Percentiles rank a stretch among this genome's conserved stretches.
Conservation (phyloP, 2,888 invertebrate species). For the Ferdinandea cuprea region DNA sequence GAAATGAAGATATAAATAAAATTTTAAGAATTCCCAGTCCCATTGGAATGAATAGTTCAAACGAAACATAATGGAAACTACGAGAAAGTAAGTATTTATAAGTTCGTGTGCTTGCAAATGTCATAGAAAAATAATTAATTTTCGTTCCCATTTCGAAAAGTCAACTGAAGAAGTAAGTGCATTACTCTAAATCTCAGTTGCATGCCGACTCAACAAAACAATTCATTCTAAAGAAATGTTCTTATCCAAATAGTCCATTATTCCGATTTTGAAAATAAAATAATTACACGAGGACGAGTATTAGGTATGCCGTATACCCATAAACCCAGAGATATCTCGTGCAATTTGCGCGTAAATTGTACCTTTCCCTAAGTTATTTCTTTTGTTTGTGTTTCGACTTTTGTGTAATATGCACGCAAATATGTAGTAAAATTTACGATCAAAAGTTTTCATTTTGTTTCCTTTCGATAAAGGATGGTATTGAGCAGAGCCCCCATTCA, state of each 20-base stretch:
- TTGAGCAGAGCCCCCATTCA: slow-evolving; percentile 7
- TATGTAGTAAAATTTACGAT: slow-evolving; percentile 14
- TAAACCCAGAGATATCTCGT: slow-evolving; percentile 36
- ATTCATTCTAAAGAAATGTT: slow-evolving; percentile 29
- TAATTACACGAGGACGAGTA: background rate
- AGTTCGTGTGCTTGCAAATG: background rate
- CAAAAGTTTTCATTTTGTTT: slow-evolving; percentile 1
- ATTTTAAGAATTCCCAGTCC: background rate
- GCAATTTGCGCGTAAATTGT: slow-evolving; percentile 38
- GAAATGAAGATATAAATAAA: background rate
- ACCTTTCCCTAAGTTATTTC: background rate
- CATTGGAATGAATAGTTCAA: slow-evolving; percentile 12
- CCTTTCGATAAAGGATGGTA: background rate
- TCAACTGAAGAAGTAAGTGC: background rate
- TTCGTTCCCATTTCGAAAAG: background rate
- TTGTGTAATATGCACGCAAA: slow-evolving; percentile 18
- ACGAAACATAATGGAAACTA: slow-evolving; percentile 23
- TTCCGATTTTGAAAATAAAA: slow-evolving; percentile 6
- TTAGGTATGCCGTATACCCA: background rate
- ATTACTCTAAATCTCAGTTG: slow-evolving; percentile 23
- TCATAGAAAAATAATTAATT: background rate
- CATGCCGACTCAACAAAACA: slow-evolving; percentile 28
- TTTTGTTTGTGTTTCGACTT: slow-evolving; percentile 17
- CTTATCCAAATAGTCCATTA: background rate
- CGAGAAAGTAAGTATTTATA: slow-evolving; percentile 13